Evolutionary conservation across 2,113 vertebrate genomes (phyloP), one percentile per base, ranked within the genome.

Genomic region (Hyla sarda): DNA sequence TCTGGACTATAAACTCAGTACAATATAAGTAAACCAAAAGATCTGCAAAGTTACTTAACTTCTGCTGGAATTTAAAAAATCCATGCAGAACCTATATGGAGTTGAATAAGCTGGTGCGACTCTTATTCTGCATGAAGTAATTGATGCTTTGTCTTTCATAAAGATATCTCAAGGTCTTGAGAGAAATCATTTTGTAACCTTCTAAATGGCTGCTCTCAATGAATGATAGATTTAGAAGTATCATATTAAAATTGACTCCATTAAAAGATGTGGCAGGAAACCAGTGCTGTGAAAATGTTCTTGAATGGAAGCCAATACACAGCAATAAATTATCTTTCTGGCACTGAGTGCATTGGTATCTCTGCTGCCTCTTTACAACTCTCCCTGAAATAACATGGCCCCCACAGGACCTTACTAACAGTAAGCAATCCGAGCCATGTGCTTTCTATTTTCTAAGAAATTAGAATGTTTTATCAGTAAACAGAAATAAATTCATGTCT

Each of bases 191-290:
- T 34, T 65, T n/a, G 28, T 47, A 37, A 1, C 23, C 30, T 47
- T 62, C 62, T 65, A 81, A 45, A 81, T 45, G 62, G 37, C 34
- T 45, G 37, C 58, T 81, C 52, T 81, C 23, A 65, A 81, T 60
- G n/a, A 62, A 81, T 47, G 58, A 81, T 65, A 41, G 13, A 47
- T 81, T 81, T 81, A 65, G 34, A 65, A 81, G 34, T 81, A 81
- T 81, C 37, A 81, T 81, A 81, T 81, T 81, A 81, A 82, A 82
- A 82, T 52, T 84, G 54, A 84, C 52, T 84, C 71, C 54, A 58
- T 60, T 81, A 80, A 84, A 78, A 48, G 76, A 86, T 86, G 65
- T 71, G 76, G 84, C 84, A 86, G 84, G 84, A 86, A 86, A 86
- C 69, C 52, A 86, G 65, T 58, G 76, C 72, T 86, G 84, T 86